Conservation (phyloP, 2,113 vertebrate genomes). For the Apeltes quadracus region DNA sequence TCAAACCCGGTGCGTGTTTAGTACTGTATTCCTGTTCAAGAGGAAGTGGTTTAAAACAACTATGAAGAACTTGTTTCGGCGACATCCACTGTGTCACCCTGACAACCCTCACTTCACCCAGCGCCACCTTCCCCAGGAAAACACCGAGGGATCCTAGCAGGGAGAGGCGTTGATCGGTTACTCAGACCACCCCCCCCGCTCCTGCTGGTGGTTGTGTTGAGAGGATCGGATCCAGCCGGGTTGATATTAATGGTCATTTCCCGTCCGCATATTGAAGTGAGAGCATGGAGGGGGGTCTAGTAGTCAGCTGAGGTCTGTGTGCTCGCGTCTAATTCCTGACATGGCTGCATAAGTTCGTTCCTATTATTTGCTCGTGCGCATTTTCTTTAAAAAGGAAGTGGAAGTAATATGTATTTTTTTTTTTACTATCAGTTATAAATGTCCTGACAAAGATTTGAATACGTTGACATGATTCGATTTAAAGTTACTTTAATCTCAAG, state of each 20-base stretch:
- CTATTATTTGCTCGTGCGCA: conserved; percentile 37
- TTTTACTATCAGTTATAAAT: conserved; percentile 52
- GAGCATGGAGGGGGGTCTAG: conserved; percentile 39
- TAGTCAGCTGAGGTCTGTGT: conserved; percentile 67
- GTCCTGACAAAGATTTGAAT: background rate
- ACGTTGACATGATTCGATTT: background rate
- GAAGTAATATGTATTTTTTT: conserved; percentile 37
- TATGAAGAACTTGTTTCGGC: conserved; percentile 63
- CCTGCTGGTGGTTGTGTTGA: conserved; percentile 16
- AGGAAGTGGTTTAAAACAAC: conserved; percentile 70
- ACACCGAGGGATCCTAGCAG: conserved; percentile 29
- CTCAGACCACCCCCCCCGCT: background rate
- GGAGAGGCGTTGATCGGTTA: conserved; percentile 26
- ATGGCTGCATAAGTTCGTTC: conserved; percentile 74
- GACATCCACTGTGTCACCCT: conserved; percentile 65
- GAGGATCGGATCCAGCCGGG: conserved; percentile 31
- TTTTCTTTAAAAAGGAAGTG: conserved; percentile 66
- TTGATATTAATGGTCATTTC: conserved; percentile 37
- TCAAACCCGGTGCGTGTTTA: conserved; percentile 52
- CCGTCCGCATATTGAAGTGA: conserved; percentile 56
- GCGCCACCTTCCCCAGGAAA: conserved; percentile 38
- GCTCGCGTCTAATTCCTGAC: conserved; percentile 69
- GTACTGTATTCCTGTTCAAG: conserved; percentile 54
- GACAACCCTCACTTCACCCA: conserved; percentile 56
- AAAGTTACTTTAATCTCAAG: background rate